Conservation (phyloP, 2,113 vertebrate genomes). For the Lates calcarifer region DNA sequence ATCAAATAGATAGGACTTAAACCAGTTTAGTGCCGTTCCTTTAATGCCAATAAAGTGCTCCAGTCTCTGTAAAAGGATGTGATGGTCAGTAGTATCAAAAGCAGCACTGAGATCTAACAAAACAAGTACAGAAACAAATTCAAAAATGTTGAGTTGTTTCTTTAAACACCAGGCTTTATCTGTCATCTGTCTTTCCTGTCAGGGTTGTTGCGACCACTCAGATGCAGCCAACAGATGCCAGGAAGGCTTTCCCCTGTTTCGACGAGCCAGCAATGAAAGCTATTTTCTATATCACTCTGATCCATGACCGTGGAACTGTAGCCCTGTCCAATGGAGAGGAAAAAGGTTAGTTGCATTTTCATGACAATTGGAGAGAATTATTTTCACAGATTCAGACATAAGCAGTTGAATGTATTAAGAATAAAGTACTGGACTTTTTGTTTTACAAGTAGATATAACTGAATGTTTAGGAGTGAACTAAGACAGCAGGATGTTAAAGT, state of each 20-base stretch:
- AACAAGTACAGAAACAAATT: too few relatives aligned
- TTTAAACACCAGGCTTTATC: neutral
- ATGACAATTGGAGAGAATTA: neutral
- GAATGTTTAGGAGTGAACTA: neutral
- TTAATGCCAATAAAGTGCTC: too few relatives aligned
- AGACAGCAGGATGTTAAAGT: neutral
- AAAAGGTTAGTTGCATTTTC: slow-evolving; percentile 38
- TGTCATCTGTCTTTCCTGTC: neutral
- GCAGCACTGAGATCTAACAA: too few relatives aligned
- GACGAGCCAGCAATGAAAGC: slow-evolving; percentile 87
- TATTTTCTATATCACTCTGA: slow-evolving; percentile 82
- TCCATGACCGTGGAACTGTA: slow-evolving; percentile 63
- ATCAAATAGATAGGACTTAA: too few relatives aligned
- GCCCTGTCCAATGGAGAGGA: slow-evolving; percentile 83
- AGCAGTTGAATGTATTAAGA: neutral
- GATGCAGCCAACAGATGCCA: slow-evolving; percentile 85
- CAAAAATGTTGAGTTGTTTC: neutral
- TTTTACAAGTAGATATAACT: too few relatives aligned
- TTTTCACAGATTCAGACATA: neutral
- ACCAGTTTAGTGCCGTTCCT: too few relatives aligned
- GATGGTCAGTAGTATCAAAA: too few relatives aligned
- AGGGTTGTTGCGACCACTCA: slow-evolving; percentile 86
- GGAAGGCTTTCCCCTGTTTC: slow-evolving; percentile 86
- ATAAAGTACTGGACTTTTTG: neutral
- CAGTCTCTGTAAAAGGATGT: too few relatives aligned